Percentiles rank a stretch among this genome's conserved stretches.
Evolutionary conservation across 2,888 invertebrate species (phyloP).

Genomic region (Panzeria rudis): DNA sequence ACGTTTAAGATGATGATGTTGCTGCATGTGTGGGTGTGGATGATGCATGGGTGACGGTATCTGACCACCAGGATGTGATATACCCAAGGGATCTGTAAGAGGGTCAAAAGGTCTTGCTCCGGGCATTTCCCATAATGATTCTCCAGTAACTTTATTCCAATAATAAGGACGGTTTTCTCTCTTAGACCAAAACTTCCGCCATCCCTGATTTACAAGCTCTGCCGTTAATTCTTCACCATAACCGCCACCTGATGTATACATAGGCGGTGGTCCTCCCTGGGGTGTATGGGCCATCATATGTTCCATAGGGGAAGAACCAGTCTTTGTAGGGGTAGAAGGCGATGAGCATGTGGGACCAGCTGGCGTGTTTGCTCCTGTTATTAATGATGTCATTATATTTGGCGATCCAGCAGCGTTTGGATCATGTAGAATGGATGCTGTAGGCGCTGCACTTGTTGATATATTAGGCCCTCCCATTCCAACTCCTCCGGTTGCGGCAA

Average conservation of each 20-base stretch:
- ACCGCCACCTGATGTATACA: constrained; percentile 74
- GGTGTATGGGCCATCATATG: constrained; percentile 81
- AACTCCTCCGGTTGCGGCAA: constrained; percentile 40
- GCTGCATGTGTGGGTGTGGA: constrained; percentile 75
- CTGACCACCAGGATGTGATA: constrained; percentile 78
- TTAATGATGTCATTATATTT: constrained; percentile 63
- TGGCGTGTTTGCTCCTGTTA: constrained; percentile 79
- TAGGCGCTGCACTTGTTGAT: constrained; percentile 71
- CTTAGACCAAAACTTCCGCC: constrained; percentile 98
- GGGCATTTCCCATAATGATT: constrained; percentile 99
- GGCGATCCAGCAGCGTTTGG: constrained; percentile 45
- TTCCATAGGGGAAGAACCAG: constrained; percentile 79
- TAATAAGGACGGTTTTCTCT: constrained; percentile 97
- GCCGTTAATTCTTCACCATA: constrained; percentile 83
- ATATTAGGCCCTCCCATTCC: constrained; percentile 50
- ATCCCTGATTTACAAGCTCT: constrained; percentile 90
- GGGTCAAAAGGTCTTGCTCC: constrained; percentile 93
- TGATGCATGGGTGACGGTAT: constrained; percentile 79
- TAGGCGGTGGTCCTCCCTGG: constrained; percentile 81
- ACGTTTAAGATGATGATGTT: constrained; percentile 79
- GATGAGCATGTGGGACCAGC: constrained; percentile 80
- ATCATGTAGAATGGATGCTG: constrained; percentile 65
- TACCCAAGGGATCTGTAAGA: constrained; percentile 93
- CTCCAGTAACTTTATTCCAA: constrained; percentile 97
- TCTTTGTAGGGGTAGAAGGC: constrained; percentile 82